These are phyloP conservation scores for Lepas anatifera DNA, from an alignment of 2,888 invertebrate genomes.

Conservation along the genomic window DNA sequence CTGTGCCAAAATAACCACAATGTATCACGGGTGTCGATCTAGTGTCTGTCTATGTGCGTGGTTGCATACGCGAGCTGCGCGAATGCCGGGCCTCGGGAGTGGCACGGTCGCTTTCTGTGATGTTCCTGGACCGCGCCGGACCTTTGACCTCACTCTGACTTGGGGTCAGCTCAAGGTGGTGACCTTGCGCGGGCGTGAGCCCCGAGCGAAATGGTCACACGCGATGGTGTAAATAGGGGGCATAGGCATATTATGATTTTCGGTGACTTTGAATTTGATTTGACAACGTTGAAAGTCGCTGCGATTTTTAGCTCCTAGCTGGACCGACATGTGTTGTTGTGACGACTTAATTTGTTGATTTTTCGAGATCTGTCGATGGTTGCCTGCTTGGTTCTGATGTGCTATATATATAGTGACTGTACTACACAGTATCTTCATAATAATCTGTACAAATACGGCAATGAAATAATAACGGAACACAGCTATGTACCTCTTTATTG, in stretches of 20 bases:
- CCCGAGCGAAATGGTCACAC: too few relatives aligned
- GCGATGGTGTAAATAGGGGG: background rate
- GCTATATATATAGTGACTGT: constrained; percentile 9
- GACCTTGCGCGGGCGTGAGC: too few relatives aligned
- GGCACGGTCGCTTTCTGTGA: background rate
- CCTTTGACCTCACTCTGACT: background rate
- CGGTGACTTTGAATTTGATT: background rate
- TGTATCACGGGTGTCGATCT: constrained; percentile 10
- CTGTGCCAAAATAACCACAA: constrained; percentile 12
- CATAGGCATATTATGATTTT: constrained; percentile 3
- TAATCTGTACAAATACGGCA: constrained; percentile 10
- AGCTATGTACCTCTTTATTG: background rate
- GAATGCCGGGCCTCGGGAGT: too few relatives aligned
- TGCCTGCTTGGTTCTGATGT: background rate
- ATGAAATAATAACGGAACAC: background rate
- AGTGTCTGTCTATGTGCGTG: too few relatives aligned
- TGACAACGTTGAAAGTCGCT: background rate
- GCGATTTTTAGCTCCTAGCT: background rate
- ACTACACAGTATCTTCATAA: constrained; percentile 2
- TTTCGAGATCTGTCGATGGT: background rate
- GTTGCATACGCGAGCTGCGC: too few relatives aligned
- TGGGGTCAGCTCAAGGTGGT: too few relatives aligned
- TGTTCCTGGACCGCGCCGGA: background rate
- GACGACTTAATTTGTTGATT: constrained; percentile 9
- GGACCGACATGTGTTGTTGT: constrained; percentile 6